Conservation (phyloP, 2,888 invertebrate genomes). For the Carterocephalus palaemon region DNA sequence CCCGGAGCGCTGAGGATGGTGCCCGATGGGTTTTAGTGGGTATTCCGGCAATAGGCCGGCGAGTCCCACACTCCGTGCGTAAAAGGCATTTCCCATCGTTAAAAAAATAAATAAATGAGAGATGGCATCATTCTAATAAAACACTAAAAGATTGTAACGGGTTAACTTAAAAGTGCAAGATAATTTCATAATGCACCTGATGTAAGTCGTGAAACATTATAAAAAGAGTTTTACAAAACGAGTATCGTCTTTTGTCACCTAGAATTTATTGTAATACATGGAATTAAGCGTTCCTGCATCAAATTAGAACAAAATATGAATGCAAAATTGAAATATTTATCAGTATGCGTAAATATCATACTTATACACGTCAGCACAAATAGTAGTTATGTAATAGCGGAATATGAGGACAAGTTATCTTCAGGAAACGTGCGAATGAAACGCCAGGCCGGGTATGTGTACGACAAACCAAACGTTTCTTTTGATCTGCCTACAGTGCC, state of each 20-base stretch:
- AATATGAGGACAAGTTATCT: background rate
- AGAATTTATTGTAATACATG: constrained; percentile 30
- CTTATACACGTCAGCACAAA: background rate
- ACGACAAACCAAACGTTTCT: constrained; percentile 60
- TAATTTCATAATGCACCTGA: constrained; percentile 45
- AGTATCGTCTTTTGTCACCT: constrained; percentile 41
- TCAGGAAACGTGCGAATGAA: constrained; percentile 41
- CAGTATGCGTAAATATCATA: constrained; percentile 7
- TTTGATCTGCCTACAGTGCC: constrained; percentile 60
- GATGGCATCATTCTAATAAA: too few species aligned
- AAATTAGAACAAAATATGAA: constrained; percentile 9
- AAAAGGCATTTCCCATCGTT: too few species aligned
- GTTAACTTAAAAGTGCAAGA: constrained; percentile 44
- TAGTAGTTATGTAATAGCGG: background rate
- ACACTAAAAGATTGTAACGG: background rate
- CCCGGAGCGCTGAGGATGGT: too few species aligned
- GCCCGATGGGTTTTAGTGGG: too few species aligned
- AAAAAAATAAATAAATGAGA: too few species aligned
- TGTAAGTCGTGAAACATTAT: constrained; percentile 51
- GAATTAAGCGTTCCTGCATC: too few species aligned
- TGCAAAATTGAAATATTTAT: constrained; percentile 7
- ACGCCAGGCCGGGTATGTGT: constrained; percentile 70
- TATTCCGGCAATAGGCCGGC: too few species aligned
- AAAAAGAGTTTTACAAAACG: constrained; percentile 46
- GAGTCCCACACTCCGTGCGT: too few species aligned